phyloP scores from a whole-genome alignment of 2,797 vertebrate genomes.

The Sylvilagus floridanus region DNA sequence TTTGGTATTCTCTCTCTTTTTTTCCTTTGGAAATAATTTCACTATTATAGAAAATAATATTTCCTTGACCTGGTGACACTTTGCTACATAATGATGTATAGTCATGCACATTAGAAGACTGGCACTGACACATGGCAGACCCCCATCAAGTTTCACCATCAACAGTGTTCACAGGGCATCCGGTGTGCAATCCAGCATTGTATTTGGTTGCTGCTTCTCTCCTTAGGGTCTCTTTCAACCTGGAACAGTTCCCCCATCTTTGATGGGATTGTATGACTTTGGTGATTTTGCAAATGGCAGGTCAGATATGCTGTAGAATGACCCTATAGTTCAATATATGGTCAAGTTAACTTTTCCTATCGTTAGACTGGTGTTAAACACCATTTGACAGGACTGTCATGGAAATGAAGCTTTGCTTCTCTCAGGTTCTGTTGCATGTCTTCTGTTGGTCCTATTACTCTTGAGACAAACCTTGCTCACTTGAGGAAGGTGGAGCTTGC shows the following conservation, averaged over 20 bases:
- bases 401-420: neutral
- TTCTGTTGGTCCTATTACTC: neutral
- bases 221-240: neutral
- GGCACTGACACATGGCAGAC: neutral
- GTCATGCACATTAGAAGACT: neutral
- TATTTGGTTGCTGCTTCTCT: neutral
- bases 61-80: too few relatives aligned
- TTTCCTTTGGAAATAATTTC: slow-evolving; percentile 19
- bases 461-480: neutral
- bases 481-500: neutral
- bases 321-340: neutral
- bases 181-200: accelerated
- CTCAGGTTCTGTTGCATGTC: neutral
- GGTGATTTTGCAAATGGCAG: neutral
- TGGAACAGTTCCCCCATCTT: neutral
- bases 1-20: neutral
- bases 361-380: neutral
- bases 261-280: neutral
- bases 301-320: neutral
- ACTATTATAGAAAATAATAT: slow-evolving; percentile 12
- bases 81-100: too few relatives aligned
- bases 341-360: neutral
- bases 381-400: neutral
- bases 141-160: neutral
- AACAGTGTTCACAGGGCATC: neutral